Evolutionary conservation across 2,113 vertebrate species (phyloP), one percentile per base, ranked within the genome.

Genomic region (Tonatia bakeri): DNA sequence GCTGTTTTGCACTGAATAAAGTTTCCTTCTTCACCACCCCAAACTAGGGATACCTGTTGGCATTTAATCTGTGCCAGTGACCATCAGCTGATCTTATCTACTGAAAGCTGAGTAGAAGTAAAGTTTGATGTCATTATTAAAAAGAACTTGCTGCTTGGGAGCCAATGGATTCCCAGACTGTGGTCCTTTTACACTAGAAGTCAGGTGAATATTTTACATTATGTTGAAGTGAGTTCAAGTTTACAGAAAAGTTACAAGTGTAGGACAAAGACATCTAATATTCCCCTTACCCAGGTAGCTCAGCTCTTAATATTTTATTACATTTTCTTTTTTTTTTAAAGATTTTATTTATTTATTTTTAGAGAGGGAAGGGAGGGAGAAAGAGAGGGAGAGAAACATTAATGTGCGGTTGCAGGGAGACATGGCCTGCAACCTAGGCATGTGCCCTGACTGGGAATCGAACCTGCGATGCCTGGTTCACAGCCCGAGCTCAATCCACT

Each of bases 201-300:
- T 47, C 36, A 83, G 64, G 45, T 84, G 56, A 73, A 90, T 91
- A 81, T 93, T 81, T 4, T 20, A 87, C 89, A 65, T 93, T 70
- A 91, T 81, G 54, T 65, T 86, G 14, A 94, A 96, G 50, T 75
- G 91, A 91, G 7, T 61, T 90, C 28, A 92, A 43, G 43, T 26
- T 96, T 81, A 76, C 17, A 80, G 16, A 92, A 84, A 91, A 95
- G 43, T 97, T 80, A 7, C 19, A 85, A 80, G 47, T 89, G 38
- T 87, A 88, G 73, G 22, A 88, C 56, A 83, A 36, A 95, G 45
- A 84, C 65, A 7, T 81, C 17, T 22, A 54, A 8, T 31, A 85
- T 59, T 91, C 12, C 11, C 6, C 12, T 90, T 33, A 61, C 19
- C 11, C 22, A 67, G 40, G 72, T 95, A 50, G 20, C 24, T 94